These are phyloP conservation scores for Galerucella pusilla DNA, from an alignment of 2,888 invertebrate species.

Conservation along the genomic window DNA sequence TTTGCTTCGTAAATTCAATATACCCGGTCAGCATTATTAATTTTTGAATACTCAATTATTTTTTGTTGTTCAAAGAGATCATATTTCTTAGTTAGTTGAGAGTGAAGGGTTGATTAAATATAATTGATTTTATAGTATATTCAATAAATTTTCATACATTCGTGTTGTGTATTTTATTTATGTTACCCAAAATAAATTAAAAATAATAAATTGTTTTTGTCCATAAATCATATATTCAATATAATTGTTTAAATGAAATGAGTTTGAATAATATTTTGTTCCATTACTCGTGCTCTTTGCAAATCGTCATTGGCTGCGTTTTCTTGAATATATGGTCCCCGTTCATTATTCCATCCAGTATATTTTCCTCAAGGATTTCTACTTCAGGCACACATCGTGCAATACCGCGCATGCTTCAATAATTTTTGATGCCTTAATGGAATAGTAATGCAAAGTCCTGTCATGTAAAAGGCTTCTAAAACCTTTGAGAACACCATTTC, in stretches of 20 bases:
- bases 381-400: not conserved
- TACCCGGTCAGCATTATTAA: too few relatives aligned
- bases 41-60: too few relatives aligned
- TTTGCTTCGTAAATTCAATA: too few relatives aligned
- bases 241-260: not conserved
- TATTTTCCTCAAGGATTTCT: not conserved
- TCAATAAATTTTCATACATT: too few relatives aligned
- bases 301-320: not conserved
- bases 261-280: constrained; percentile 2
- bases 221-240: too few relatives aligned
- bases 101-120: too few relatives aligned
- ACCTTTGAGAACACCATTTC: not conserved
- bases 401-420: not conserved
- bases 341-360: not conserved
- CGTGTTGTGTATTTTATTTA: too few relatives aligned
- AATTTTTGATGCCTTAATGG: not conserved
- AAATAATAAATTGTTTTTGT: too few relatives aligned
- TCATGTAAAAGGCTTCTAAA: constrained; percentile 4
- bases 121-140: too few relatives aligned
- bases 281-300: not conserved
- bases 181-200: too few relatives aligned
- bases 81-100: too few relatives aligned
- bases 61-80: too few relatives aligned
- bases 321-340: not conserved
- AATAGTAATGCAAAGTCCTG: constrained; percentile 1